Evolutionary conservation across 2,113 vertebrate species (phyloP).

Genomic region (Scomber japonicus): DNA sequence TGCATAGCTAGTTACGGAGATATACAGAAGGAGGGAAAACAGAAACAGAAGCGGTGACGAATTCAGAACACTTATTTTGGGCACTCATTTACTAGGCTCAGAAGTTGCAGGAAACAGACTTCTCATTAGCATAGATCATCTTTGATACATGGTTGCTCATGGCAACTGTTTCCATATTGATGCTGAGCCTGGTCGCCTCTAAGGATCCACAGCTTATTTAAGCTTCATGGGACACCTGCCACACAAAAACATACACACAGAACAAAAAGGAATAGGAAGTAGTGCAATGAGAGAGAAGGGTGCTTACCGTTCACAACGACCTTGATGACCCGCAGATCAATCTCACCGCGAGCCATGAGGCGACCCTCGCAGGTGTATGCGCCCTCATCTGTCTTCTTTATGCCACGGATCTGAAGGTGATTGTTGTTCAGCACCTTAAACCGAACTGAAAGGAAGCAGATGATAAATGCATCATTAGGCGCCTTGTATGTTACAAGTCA

Average conservation of each 20-base stretch:
- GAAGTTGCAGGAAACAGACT: constrained; percentile 65
- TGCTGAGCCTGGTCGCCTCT: constrained; percentile 48
- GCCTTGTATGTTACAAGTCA: background rate
- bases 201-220: constrained; percentile 49
- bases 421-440: constrained; percentile 95
- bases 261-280: constrained; percentile 44
- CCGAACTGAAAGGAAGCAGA: constrained; percentile 84
- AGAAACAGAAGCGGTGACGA: constrained; percentile 34
- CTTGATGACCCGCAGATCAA: constrained; percentile 94
- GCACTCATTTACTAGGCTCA: constrained; percentile 51
- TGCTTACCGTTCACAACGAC: constrained; percentile 97
- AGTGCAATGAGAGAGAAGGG: constrained; percentile 15
- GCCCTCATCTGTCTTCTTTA: constrained; percentile 97
- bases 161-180: constrained; percentile 68
- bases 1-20: background rate
- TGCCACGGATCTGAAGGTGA: constrained; percentile 96
- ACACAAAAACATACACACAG: constrained; percentile 37
- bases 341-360: constrained; percentile 95
- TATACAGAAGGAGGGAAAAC: constrained; percentile 2
- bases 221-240: constrained; percentile 64
- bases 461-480: constrained; percentile 22
- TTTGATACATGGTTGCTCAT: constrained; percentile 71
- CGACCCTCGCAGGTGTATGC: constrained; percentile 94
- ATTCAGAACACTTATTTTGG: constrained; percentile 63
- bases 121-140: constrained; percentile 69